Conservation (phyloP, 2,113 vertebrate species). For the Apteryx owenii region DNA sequence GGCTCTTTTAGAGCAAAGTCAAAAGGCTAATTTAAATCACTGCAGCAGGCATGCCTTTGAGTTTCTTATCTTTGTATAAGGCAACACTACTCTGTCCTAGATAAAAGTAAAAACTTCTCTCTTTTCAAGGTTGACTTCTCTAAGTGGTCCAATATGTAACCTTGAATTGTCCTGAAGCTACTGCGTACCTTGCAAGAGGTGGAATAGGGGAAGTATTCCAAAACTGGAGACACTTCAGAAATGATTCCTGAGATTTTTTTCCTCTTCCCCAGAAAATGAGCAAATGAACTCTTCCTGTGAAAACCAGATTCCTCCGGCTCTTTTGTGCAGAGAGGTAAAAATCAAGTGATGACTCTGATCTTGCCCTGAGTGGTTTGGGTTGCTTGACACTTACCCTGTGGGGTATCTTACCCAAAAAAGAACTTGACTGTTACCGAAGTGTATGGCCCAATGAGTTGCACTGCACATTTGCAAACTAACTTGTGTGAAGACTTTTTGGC, state of each 20-base stretch:
- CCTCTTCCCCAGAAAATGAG: accelerated
- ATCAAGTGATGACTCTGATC: neutral
- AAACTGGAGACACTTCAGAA: neutral
- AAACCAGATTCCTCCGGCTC: accelerated
- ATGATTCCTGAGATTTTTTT: neutral
- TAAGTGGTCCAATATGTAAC: accelerated
- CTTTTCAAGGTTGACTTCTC: neutral
- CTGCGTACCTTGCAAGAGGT: neutral
- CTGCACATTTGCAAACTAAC: neutral
- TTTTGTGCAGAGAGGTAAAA: neutral
- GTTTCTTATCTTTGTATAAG: neutral
- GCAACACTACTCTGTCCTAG: neutral
- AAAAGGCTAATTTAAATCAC: neutral
- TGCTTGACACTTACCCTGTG: accelerated
- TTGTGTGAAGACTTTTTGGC: neutral
- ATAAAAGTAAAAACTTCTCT: neutral
- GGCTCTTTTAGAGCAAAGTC: neutral
- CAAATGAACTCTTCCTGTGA: neutral
- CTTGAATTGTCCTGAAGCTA: neutral
- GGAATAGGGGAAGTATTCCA: neutral
- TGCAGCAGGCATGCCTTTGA: neutral
- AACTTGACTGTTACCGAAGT: neutral
- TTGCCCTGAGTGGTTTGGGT: neutral
- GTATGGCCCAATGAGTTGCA: neutral
- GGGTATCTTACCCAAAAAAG: neutral